Base-by-base conservation (phyloP, 2,888 invertebrate genomes). In the Abrostola tripartita region DNA sequence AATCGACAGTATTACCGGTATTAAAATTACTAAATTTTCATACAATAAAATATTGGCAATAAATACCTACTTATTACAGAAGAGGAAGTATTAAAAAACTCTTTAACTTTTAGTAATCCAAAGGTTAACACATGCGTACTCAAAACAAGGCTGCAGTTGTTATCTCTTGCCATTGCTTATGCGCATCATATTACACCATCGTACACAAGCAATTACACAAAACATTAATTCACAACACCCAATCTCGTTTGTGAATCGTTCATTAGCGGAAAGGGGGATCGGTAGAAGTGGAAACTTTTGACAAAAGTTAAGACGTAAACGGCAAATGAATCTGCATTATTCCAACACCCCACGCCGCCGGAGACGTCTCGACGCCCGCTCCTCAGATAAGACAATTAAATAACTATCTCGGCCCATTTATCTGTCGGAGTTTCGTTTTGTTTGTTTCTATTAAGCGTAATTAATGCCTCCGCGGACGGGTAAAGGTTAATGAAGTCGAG, bases 381-480 rank as follows among this genome's bases (percentile, higher is more conserved):
- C 81, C 78, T 81, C 81, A 88, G 90, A 91, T 91, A 91, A 91
- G 88, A 88, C 91, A 90, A 91, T 92, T 91, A 92, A 92, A 92
- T 89, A 92, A 91, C 91, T 92, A 91, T 92, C 92, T 91, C 81
- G 80, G 81, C 79, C 89, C 89, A 91, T 93, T 92, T 92, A 92
- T 92, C 90, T 88, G 89, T 82, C 83, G 83, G 86, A 89, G 89
- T 89, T 82, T 88, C 81, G 87, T 90, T 91, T 90, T 92, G 92
- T 93, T 92, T 93, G 92, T 93, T 93, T 92, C 92, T 91, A 90
- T 92, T 92, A 90, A 85, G 84, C 81, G 89, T 92, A 92, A 93
- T 93, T 88, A 93, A 92, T 91, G 90, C 85, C 82, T 83, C 76
- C 62, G 85, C 82, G 81, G 87, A 85, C 86, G 85, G 85, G 84